Percentiles rank a stretch among this genome's conserved stretches.
Conservation (phyloP, 35 echinoderm and acorn worm species). For the Lytechinus variegatus region DNA sequence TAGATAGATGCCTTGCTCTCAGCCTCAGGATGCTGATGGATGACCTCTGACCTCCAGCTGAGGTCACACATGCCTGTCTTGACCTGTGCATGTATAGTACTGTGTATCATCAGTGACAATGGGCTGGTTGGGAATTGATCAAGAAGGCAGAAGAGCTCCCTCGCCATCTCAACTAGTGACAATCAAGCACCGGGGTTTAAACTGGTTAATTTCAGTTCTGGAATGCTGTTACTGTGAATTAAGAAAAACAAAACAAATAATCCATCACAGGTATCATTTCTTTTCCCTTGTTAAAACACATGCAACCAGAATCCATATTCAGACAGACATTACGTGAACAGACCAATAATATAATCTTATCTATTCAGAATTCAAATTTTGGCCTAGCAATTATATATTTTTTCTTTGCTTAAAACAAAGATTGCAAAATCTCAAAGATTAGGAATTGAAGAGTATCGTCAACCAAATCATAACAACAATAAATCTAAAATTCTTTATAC, state of each 20-base stretch:
- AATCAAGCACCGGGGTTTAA: not conserved
- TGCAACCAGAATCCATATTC: too few species aligned
- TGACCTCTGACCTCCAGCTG: not conserved
- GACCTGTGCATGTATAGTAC: conserved; percentile 5
- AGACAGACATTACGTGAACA: too few species aligned
- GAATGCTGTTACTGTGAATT: not conserved
- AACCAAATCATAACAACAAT: too few species aligned
- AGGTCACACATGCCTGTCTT: not conserved
- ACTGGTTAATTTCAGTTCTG: not conserved
- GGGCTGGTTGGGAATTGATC: not conserved
- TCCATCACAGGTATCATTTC: not conserved
- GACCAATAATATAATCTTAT: not conserved
- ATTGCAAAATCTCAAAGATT: not conserved
- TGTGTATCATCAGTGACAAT: not conserved
- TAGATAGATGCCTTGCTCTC: not conserved
- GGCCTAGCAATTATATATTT: not conserved
- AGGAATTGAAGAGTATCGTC: too few species aligned
- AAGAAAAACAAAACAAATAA: not conserved
- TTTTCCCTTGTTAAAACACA: not conserved
- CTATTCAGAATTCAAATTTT: not conserved
- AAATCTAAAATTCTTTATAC: too few species aligned
- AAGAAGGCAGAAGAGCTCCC: not conserved
- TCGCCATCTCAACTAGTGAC: not conserved
- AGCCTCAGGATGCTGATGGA: not conserved
- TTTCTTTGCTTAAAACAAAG: not conserved